These are phyloP conservation scores for Urocyon cinereoargenteus DNA, from an alignment of 2,797 vertebrate genomes.

Conservation along the genomic window DNA sequence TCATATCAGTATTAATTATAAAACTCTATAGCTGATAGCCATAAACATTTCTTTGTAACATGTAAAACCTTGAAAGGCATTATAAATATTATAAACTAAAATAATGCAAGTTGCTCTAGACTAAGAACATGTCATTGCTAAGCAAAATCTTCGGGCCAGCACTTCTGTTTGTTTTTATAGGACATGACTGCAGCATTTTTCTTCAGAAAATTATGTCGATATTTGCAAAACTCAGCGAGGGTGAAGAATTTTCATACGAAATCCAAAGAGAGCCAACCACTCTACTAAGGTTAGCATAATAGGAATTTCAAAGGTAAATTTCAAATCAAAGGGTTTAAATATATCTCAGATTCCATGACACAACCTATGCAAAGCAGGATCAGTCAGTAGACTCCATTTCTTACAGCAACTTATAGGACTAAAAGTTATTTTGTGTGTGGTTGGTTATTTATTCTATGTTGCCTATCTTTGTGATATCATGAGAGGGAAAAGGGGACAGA, in stretches of 20 bases:
- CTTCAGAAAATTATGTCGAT: background rate
- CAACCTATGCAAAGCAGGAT: background rate
- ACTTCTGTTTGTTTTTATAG: background rate
- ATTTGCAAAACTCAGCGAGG: background rate
- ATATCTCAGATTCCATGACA: background rate
- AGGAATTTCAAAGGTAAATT: constrained; percentile 52
- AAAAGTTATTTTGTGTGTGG: background rate
- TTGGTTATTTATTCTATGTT: background rate
- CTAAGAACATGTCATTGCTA: background rate
- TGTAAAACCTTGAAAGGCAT: background rate
- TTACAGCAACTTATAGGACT: background rate
- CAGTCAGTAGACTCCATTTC: background rate
- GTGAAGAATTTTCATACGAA: constrained; percentile 10
- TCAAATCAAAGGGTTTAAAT: constrained; percentile 17
- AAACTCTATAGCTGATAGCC: background rate
- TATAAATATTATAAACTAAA: constrained; percentile 29
- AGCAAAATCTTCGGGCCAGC: background rate
- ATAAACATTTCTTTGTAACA: background rate
- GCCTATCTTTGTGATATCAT: background rate
- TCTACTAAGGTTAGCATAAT: background rate
- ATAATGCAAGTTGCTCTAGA: background rate
- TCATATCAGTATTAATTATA: background rate
- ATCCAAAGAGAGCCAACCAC: background rate
- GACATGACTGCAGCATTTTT: background rate
- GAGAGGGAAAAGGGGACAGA: fast-evolving